Percentiles rank a stretch among this genome's conserved stretches.
phyloP scores from a whole-genome alignment of 1,140 invertebrate species.

The Babylonia areolata region DNA sequence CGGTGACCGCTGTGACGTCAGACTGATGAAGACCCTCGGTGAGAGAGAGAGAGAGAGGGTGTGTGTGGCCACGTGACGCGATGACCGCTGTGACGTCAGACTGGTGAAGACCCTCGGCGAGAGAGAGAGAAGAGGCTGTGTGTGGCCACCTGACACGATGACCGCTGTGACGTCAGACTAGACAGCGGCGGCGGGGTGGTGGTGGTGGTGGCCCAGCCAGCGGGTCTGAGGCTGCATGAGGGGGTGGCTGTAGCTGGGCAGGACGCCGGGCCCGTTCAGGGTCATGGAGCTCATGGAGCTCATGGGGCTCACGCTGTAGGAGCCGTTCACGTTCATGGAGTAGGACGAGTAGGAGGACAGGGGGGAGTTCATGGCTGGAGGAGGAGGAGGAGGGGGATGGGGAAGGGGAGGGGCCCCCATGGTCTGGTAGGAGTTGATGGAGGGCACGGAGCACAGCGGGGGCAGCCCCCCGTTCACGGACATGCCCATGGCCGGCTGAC shows the following conservation, averaged over 20 bases:
- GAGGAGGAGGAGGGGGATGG: no score
- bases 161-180: not conserved
- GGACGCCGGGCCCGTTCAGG: slow-evolving; percentile 64
- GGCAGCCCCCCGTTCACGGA: slow-evolving; percentile 54
- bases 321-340: slow-evolving; percentile 45
- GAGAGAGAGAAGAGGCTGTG: no score
- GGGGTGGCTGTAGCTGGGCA: slow-evolving; percentile 76
- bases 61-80: not conserved
- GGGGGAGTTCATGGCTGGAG: slow-evolving; percentile 21
- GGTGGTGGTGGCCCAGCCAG: slow-evolving; percentile 68
- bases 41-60: not conserved
- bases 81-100: not conserved
- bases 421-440: slow-evolving; percentile 32
- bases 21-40: not conserved
- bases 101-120: no score
- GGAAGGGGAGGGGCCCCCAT: not conserved
- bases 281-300: slow-evolving; percentile 63
- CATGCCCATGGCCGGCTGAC: slow-evolving; percentile 59
- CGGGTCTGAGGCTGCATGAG: slow-evolving; percentile 74
- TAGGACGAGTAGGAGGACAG: not conserved
- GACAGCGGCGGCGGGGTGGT: slow-evolving; percentile 9
- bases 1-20: not conserved
- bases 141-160: not conserved
- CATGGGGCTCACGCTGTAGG: slow-evolving; percentile 56
- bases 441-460: slow-evolving; percentile 41